Conservation (phyloP, 2,113 vertebrate genomes). For the Morphnarchus princeps region DNA sequence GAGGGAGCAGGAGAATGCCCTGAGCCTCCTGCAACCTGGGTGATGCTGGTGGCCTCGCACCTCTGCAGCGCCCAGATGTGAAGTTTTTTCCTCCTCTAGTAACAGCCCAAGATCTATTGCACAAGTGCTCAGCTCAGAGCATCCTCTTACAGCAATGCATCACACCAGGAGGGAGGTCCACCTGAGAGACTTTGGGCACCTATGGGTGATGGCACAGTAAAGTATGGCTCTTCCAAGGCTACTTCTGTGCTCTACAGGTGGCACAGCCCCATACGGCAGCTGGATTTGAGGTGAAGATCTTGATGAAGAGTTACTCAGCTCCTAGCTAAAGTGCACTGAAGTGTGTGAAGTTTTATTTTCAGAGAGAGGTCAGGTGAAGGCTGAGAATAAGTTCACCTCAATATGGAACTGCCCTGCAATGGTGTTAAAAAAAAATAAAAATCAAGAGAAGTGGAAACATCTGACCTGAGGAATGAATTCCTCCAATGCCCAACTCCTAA, state of each 20-base stretch:
- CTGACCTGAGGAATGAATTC: neutral
- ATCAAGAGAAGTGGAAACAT: neutral
- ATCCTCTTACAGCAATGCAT: neutral
- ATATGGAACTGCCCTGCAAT: neutral
- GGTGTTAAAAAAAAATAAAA: neutral
- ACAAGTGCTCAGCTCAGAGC: neutral
- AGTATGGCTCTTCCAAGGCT: neutral
- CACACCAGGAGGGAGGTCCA: neutral
- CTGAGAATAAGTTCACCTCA: neutral
- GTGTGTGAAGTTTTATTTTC: neutral
- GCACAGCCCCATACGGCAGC: neutral
- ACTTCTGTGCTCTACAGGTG: neutral
- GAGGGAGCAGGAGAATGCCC: neutral
- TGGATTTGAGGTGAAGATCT: neutral
- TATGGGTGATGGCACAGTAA: neutral
- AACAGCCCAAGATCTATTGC: neutral
- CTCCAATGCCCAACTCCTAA: neutral
- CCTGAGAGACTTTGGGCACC: neutral
- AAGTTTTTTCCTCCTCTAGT: neutral
- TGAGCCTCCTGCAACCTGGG: neutral
- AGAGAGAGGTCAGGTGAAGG: neutral
- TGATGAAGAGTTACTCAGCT: neutral
- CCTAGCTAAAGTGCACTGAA: neutral
- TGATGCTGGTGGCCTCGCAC: neutral
- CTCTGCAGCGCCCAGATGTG: neutral